Conservation (phyloP, 2,888 invertebrate species). For the Drosophila neonasuta region DNA sequence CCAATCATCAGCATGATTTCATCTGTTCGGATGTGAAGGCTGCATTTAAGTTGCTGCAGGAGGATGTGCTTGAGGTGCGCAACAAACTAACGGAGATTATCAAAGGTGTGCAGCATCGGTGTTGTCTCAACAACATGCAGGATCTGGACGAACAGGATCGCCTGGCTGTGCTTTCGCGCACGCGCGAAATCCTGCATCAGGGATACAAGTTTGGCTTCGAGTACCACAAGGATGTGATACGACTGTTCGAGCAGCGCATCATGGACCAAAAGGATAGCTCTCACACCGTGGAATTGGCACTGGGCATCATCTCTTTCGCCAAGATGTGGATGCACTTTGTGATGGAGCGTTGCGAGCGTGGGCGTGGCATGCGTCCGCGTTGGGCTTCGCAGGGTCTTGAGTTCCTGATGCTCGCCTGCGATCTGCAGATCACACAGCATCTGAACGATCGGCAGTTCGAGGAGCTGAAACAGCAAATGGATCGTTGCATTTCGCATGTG, state of each 20-base stretch:
- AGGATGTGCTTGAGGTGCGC: conserved; percentile 80
- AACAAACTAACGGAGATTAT: conserved; percentile 82
- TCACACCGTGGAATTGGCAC: conserved; percentile 83
- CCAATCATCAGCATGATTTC: conserved; percentile 81
- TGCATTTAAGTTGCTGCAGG: conserved; percentile 85
- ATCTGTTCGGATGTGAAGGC: conserved; percentile 85
- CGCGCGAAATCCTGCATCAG: conserved; percentile 91
- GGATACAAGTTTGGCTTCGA: conserved; percentile 96
- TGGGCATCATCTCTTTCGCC: conserved; percentile 87
- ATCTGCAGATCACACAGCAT: conserved; percentile 90
- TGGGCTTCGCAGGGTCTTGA: conserved; percentile 96
- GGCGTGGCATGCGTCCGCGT: conserved; percentile 90
- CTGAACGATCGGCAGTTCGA: conserved; percentile 91
- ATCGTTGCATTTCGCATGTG: conserved; percentile 93
- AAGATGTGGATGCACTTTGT: conserved; percentile 96
- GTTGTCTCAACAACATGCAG: conserved; percentile 76
- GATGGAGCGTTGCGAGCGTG: conserved; percentile 90
- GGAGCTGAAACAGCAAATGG: conserved; percentile 89
- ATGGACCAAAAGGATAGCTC: conserved; percentile 79
- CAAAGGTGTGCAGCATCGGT: conserved; percentile 79
- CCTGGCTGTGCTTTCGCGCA: conserved; percentile 85
- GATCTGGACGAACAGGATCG: conserved; percentile 76
- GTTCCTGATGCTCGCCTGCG: conserved; percentile 92
- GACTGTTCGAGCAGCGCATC: conserved; percentile 83
- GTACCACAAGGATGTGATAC: conserved; percentile 84